Conservation (phyloP, 2,888 invertebrate species). For the Platycnemis pennipes region DNA sequence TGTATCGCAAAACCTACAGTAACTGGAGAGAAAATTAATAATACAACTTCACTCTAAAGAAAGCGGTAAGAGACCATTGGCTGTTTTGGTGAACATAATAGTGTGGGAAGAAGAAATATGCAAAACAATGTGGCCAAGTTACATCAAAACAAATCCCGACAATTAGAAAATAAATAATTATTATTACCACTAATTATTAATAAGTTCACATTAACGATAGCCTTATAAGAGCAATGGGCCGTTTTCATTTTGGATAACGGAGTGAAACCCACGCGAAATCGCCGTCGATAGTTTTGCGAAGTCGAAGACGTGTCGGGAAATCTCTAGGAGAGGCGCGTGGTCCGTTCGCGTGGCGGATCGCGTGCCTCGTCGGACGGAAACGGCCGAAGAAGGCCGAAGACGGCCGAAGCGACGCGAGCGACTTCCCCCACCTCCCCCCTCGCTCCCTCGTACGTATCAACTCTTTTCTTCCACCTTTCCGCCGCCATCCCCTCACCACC, state of each 20-base stretch:
- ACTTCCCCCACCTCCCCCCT: neutral
- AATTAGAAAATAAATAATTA: too few relatives aligned
- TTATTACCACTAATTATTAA: too few relatives aligned
- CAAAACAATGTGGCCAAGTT: too few relatives aligned
- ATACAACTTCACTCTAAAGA: too few relatives aligned
- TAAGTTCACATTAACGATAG: too few relatives aligned
- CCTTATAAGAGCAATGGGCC: neutral
- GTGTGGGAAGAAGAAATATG: too few relatives aligned
- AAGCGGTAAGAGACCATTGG: too few relatives aligned
- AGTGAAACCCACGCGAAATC: neutral
- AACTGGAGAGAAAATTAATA: too few relatives aligned
- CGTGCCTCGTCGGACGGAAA: slow-evolving; percentile 44
- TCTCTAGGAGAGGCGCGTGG: slow-evolving; percentile 17
- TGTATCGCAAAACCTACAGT: too few relatives aligned
- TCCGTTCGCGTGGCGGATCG: slow-evolving; percentile 59
- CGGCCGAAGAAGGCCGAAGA: slow-evolving; percentile 36
- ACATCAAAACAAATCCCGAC: too few relatives aligned
- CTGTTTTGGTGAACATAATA: too few relatives aligned
- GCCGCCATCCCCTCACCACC: neutral
- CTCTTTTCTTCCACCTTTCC: neutral
- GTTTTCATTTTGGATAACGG: neutral
- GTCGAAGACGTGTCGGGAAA: neutral
- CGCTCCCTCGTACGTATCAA: neutral
- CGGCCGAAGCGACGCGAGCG: neutral
- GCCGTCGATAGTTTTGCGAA: neutral